Evolutionary conservation across 2,797 vertebrate species (phyloP), one percentile per base, ranked within the genome.

Genomic region (Chiroxiphia lanceolata): DNA sequence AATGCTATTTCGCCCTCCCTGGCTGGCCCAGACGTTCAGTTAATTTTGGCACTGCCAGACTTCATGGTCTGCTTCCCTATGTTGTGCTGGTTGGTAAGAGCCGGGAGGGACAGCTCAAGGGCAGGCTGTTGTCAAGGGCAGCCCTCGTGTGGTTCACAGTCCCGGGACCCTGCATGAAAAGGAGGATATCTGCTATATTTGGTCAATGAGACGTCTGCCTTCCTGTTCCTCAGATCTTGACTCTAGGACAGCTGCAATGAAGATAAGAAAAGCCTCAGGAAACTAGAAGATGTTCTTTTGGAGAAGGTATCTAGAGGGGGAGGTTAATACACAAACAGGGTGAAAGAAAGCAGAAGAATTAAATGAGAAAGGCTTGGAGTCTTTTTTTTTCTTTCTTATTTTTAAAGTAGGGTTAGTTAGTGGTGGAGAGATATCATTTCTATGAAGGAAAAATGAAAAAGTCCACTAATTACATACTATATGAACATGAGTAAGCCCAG

Each of bases 211-310:
- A 38, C 0, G 11, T 75, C 67, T 95, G 44, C 86, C 67, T 97
- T 95, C 95, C 93, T 95, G 93, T 93, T 94, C 83, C 86, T 97
- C 86, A 95, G 91, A 86, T 90, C 89, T 83, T 74, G 48, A 91
- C 91, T 92, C 87, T 90, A 93, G 93, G 94, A 87, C 91, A 95
- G 87, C 95, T 91, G 87, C 85, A 91, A 72, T 3, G 14, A 84
- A 93, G 95, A 94, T 94, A 96, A 94, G 93, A 93, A 96, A 87
- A 95, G 80, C 93, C 95, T 96, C 87, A 76, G 95, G 93, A 96
- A 95, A 94, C 83, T 80, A 91, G 60, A 70, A 95, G 83, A 88
- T 91, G 71, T 54, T 94, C 14, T 56, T 95, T 94, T 95, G 83
- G 83, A 95, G 86, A 89, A 93, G 63, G 16, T 89, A 82, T 92